Evolutionary conservation across 2,113 vertebrate species (phyloP), one percentile per base, ranked within the genome.

Genomic region (Platycercus adscitus): DNA sequence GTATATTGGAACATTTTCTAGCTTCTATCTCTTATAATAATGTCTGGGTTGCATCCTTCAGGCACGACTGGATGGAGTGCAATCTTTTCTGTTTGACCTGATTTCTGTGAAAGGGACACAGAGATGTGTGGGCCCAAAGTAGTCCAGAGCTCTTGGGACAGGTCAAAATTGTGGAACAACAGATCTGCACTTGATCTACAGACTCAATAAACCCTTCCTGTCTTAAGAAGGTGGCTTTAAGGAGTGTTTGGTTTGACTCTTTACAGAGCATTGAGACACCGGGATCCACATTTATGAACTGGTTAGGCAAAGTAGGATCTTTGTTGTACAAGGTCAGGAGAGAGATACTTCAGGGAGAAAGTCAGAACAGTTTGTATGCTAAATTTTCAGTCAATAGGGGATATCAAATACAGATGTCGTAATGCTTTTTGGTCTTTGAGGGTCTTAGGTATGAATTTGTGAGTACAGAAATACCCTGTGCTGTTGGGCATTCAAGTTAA

Each of bases 71-170:
- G 26, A 17, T 60, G 24, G 9, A 5, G 6, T 20, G 19, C 12
- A 11, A 3, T 52, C 14, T 50, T 72, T 41, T 29, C 39, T 81
- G 37, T 78, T 87, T 70, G 15, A 33, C 10, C 7, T 61, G 13
- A 16, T 76, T 71, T 82, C 18, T 95, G 3, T 21, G 33, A 19
- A 50, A 79, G 17, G 10, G 25, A 17, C 19, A 16, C 8, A 37
- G 50, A 78, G n/a, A 75, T 2, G 1, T 8, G 13, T 33, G 14
- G 18, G 3, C n/a, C 31, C 29, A 49, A 44, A 81, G 41, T 12
- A 6, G 3, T n/a, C 43, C 29, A 43, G 11, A 64, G 26, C 12
- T 86, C 0, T 0, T 44, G n/a, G 5, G 65, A 58, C 20, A 47
- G 23, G 35, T 88, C 35, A 37, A 1, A 79, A 41, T 7, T 71